Percentiles rank a stretch among this genome's conserved stretches.
These are phyloP conservation scores for Erebia epiphron DNA, from an alignment of 2,888 invertebrate species.

Conservation along the genomic window DNA sequence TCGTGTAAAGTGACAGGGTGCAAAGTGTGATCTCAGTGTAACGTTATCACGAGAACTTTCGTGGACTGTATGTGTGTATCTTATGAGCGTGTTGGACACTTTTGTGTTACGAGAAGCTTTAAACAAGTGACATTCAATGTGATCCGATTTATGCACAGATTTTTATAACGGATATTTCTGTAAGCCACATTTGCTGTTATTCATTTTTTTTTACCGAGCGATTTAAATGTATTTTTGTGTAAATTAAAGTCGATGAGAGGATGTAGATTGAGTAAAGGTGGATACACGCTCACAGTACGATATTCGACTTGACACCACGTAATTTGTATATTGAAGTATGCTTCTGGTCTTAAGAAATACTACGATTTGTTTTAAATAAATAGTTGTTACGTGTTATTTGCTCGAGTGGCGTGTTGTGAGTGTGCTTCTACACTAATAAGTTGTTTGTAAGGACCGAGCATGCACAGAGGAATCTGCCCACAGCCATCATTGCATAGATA, in stretches of 20 bases:
- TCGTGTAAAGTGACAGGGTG: conserved; percentile 19
- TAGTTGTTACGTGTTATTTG: neutral
- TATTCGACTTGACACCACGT: neutral
- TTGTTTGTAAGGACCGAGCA: conserved; percentile 1
- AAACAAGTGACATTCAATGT: conserved; percentile 30
- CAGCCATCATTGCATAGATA: conserved; percentile 12
- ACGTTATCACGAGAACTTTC: conserved; percentile 1
- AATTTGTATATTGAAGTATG: neutral
- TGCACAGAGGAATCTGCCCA: conserved; percentile 20
- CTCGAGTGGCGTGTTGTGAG: neutral
- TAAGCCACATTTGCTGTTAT: conserved; percentile 24
- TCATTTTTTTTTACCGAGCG: conserved; percentile 20
- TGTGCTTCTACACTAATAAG: conserved; percentile 5
- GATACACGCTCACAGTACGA: neutral
- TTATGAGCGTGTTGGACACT: conserved; percentile 26
- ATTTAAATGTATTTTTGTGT: conserved; percentile 22
- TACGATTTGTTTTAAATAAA: neutral
- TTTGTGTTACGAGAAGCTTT: conserved; percentile 35
- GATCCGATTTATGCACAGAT: conserved; percentile 27
- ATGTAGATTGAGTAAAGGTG: neutral
- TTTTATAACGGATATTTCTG: conserved; percentile 26
- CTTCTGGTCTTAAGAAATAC: neutral
- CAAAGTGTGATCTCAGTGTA: conserved; percentile 23
- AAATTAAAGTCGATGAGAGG: neutral
- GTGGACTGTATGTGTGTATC: conserved; percentile 1